Conservation (phyloP, 2,113 vertebrate species). For the Varanus komodoensis region DNA sequence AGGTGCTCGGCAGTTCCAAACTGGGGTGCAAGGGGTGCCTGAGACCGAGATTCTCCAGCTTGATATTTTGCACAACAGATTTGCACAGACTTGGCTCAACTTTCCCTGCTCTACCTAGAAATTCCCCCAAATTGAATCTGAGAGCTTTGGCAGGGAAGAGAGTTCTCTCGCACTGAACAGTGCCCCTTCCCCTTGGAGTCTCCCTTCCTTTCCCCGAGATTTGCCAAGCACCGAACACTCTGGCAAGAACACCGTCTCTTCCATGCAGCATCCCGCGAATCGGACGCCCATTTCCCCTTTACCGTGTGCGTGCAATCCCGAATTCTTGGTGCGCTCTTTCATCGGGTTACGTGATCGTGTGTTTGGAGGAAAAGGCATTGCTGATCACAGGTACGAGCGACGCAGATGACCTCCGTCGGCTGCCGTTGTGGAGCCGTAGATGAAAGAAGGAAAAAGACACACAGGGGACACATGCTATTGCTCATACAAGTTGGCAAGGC, state of each 20-base stretch:
- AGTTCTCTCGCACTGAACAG: background rate
- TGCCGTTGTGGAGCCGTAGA: background rate
- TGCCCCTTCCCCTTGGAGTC: background rate
- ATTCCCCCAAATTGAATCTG: too few species aligned
- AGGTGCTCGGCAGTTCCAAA: background rate
- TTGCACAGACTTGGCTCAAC: too few species aligned
- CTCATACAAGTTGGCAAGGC: conserved; percentile 6
- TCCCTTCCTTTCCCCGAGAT: background rate
- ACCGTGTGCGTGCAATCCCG: background rate
- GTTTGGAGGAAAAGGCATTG: background rate
- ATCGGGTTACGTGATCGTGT: background rate
- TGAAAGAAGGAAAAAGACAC: background rate
- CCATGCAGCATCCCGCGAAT: background rate
- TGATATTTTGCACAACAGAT: too few species aligned
- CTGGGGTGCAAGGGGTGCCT: too few species aligned
- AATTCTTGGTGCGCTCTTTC: background rate
- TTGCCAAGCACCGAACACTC: background rate
- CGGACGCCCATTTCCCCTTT: background rate
- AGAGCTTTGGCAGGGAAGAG: background rate
- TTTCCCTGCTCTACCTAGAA: too few species aligned
- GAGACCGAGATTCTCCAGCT: too few species aligned
- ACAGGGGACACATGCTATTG: background rate
- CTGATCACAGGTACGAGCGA: background rate
- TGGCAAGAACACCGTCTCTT: background rate
- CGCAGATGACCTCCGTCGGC: background rate